Base-by-base conservation (phyloP, 1,140 invertebrate species). In the Lasioglossum baleicum region DNA sequence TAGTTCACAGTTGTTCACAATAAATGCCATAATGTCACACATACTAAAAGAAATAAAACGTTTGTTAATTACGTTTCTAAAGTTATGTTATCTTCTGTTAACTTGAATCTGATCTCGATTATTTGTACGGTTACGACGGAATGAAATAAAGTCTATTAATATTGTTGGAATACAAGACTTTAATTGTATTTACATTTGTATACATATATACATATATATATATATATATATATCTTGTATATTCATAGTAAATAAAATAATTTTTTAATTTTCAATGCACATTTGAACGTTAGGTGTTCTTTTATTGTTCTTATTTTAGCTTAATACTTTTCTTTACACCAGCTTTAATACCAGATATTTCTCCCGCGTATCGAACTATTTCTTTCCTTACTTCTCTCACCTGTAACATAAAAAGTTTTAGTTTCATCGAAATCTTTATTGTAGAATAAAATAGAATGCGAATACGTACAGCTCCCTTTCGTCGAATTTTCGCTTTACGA, bases 301-400 rank as follows among this genome's bases (percentile, higher is more conserved):
- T 20, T 26, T 70, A 60, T 40, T 5, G 40, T 60, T 75, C 44
- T 88, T 92, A 96, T 92, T 97, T 97, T 67, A 98, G 94, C 94
- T 97, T 97, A 79, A 98, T 95, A 92, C 97, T 96, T 92, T 97
- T 98, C 83, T 95, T 95, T 53, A 98, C 95, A 89, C 95, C 95
- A 51, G 96, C 94, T 90, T 98, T 98, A 83, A 99, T 99, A 88
- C 98, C 98, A 65, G 97, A 97, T 61, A 96, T 93, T 94, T 99
- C 98, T 75, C 98, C 98, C 84, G 94, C 96, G 91, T 99, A 99
- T 73, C 95, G 94, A 48, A 93, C 94, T 6, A 95, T 86, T 93
- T 99, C 97, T 84, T 94, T 97, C 84, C 97, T 94, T 1, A 96
- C 95, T 90, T 96, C 95, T 83, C 97, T 95, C 2, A 97, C 93